Evolutionary conservation across 2,797 vertebrate genomes (phyloP).

Genomic region (Uromys caudimaculatus): DNA sequence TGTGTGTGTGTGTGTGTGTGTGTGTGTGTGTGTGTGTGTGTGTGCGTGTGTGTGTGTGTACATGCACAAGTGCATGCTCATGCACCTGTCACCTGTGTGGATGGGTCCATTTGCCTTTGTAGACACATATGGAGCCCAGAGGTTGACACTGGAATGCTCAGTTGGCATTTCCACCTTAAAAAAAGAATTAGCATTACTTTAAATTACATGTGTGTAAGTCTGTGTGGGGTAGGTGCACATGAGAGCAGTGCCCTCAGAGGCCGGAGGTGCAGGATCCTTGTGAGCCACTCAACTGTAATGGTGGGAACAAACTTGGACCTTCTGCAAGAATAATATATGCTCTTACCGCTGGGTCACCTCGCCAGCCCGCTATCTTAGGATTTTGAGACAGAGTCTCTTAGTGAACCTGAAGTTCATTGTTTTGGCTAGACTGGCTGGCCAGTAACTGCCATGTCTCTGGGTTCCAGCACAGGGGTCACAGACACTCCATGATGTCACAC

Average conservation of each 20-base stretch:
- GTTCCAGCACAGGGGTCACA: background rate
- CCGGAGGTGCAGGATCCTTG: background rate
- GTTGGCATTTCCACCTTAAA: background rate
- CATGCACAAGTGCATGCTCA: accelerated
- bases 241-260: too few species aligned
- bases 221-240: background rate
- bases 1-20: background rate
- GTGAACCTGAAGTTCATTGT: background rate
- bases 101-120: background rate
- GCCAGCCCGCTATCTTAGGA: background rate
- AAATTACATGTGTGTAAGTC: background rate
- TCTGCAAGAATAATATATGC: background rate
- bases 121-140: background rate
- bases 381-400: background rate
- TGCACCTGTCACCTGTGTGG: background rate
- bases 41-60: too few species aligned
- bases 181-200: background rate
- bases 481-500: background rate
- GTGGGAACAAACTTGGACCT: background rate
- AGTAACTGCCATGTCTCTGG: background rate
- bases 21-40: background rate
- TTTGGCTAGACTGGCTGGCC: background rate
- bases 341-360: background rate
- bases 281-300: background rate
- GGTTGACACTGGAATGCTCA: background rate